Evolutionary conservation across 2,888 invertebrate species (phyloP), one percentile per base, ranked within the genome.

Genomic region (Dexiosoma caninum): DNA sequence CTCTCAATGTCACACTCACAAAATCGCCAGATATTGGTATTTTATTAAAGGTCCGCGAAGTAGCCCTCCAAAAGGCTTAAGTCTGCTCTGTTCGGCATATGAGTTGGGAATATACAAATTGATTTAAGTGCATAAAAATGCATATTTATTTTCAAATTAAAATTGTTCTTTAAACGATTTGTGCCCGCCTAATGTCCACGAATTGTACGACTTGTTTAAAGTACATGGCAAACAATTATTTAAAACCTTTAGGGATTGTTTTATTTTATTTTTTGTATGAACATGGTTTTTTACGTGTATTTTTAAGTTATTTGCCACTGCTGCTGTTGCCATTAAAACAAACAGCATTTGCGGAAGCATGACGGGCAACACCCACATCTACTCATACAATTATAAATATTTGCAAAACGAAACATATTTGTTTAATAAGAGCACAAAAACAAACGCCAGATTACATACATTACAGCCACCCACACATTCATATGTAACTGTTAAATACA

Each of bases 321-420:
- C 64, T 64, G 77, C 77, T 66, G 67, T 75, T 75, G 74, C 74
- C 66, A 75, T 75, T 75, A 76, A 76, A 76, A 55, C 59, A 55
- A 70, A 70, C 55, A 71, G 77, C 64, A 78, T 35, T 78, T 64
- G 64, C 70, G 57, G 57, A 78, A 78, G 77, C 77, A 78, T 78
- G 77, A 78, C 70, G 49, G 64, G 77, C 62, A 66, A 78, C 77
- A 78, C 77, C 77, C 77, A 78, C 77, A 78, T 62, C 40, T 2
- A 64, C 27, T 23, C 30, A 27, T 27, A 40, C 16, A 59, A 30
- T 69, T 55, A 9, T 14, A 55, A 35, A 72, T 62, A 51, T 62
- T 62, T 30, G 62, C 72, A 40, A 62, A 55, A 55, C 14, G 42
- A 71, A 60, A 40, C n/a, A 42, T 53, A 30, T 42, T 55, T 53